Percentiles rank a stretch among this genome's conserved stretches.
Evolutionary conservation across 2,888 invertebrate species (phyloP).

Genomic region (Mongoloraphidia duomilia): DNA sequence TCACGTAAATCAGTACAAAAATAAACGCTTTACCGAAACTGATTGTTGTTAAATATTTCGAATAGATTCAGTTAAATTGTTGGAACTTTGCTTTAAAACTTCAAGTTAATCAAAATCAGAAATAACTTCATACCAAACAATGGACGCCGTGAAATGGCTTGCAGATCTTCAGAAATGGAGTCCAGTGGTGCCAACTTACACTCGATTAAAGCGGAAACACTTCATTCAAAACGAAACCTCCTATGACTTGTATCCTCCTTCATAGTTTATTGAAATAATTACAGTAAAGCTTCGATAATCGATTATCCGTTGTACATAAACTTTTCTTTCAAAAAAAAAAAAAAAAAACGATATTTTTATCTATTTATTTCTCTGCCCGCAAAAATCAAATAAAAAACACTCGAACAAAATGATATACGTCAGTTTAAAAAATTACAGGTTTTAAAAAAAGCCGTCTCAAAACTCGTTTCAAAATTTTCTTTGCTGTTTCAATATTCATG

Average conservation of each 20-base stretch:
- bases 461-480: too few relatives aligned
- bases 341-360: too few relatives aligned
- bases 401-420: too few relatives aligned
- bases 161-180: not conserved
- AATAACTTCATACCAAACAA: slow-evolving; percentile 25
- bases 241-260: not conserved
- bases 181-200: not conserved
- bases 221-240: not conserved
- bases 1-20: slow-evolving; percentile 2
- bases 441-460: too few relatives aligned
- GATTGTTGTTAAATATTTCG: slow-evolving; percentile 9
- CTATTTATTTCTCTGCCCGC: too few relatives aligned
- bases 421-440: too few relatives aligned
- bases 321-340: too few relatives aligned
- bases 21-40: slow-evolving; percentile 5
- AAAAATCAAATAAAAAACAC: too few relatives aligned
- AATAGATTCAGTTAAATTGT: slow-evolving; percentile 14
- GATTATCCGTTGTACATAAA: too few relatives aligned
- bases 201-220: not conserved
- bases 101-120: slow-evolving; percentile 14
- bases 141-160: slow-evolving; percentile 7
- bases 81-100: slow-evolving; percentile 21
- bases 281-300: too few relatives aligned
- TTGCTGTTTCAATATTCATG: too few relatives aligned
- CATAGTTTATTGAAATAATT: too few relatives aligned